A percentile compares a stretch with the other conserved stretches of the same genome.
phyloP scores from a whole-genome alignment of 2,888 invertebrate genomes.

The Rutpela maculata region DNA sequence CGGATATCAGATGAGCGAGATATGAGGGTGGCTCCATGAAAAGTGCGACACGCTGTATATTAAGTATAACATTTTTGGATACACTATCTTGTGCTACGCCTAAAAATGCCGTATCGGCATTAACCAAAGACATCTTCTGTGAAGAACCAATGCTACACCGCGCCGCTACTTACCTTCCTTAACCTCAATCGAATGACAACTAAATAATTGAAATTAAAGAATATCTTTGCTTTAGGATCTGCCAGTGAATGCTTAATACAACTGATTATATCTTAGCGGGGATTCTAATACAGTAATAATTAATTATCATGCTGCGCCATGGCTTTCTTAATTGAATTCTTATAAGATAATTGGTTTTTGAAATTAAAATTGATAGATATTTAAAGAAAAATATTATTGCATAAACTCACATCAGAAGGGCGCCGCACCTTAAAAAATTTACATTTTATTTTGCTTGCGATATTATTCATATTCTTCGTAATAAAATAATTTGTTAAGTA shows the following conservation, averaged over 20 bases:
- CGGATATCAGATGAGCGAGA: no score
- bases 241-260: not conserved
- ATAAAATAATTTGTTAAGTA: no score
- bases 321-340: slow-evolving; percentile 7
- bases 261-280: slow-evolving; percentile 8
- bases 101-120: no score
- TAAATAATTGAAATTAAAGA: not conserved
- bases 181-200: not conserved
- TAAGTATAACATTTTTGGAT: no score
- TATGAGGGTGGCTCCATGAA: no score
- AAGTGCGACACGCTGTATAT: no score
- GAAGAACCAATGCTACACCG: no score
- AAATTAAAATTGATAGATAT: not conserved
- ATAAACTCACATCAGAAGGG: not conserved
- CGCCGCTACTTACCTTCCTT: not conserved
- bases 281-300: not conserved
- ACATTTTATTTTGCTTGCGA: no score
- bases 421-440: not conserved
- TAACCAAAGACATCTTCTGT: no score
- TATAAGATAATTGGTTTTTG: slow-evolving; percentile 3
- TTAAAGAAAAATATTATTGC: not conserved
- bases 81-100: no score
- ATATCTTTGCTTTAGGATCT: not conserved
- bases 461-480: no score
- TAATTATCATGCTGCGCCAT: not conserved